These are phyloP conservation scores for Bombus terrestris DNA, from an alignment of 1,140 invertebrate genomes.

Conservation along the genomic window DNA sequence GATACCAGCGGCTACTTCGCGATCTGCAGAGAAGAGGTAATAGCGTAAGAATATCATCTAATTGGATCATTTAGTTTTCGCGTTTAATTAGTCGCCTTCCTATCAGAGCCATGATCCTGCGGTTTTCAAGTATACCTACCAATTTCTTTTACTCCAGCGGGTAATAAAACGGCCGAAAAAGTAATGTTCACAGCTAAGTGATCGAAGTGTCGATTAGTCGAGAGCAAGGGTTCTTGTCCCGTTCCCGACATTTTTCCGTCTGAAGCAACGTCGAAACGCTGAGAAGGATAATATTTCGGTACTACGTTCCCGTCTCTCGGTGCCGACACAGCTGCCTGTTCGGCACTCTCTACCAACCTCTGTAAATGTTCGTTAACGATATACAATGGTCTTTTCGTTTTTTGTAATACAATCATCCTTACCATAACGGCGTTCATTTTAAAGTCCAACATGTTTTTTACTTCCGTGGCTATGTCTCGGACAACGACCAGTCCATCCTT, in stretches of 20 bases:
- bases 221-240: constrained; percentile 86
- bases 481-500: constrained; percentile 93
- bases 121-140: constrained; percentile 81
- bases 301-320: constrained; percentile 82
- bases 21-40: constrained; percentile 82
- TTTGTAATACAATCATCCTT: constrained; percentile 73
- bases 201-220: constrained; percentile 90
- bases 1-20: constrained; percentile 92
- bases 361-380: constrained; percentile 77
- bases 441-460: constrained; percentile 95
- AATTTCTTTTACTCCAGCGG: constrained; percentile 91
- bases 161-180: constrained; percentile 94
- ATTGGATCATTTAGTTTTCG: background rate
- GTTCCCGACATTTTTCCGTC: constrained; percentile 87
- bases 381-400: background rate
- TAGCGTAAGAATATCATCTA: too few species aligned
- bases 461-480: constrained; percentile 91
- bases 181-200: constrained; percentile 92
- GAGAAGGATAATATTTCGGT: constrained; percentile 87
- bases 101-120: background rate
- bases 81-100: background rate
- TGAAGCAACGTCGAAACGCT: constrained; percentile 88
- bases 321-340: constrained; percentile 91
- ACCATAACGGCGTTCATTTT: constrained; percentile 95
- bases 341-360: constrained; percentile 94